A percentile compares a stretch with the other conserved stretches of the same genome.
Evolutionary conservation across 2,797 vertebrate species (phyloP).

Genomic region (Anabas testudineus): DNA sequence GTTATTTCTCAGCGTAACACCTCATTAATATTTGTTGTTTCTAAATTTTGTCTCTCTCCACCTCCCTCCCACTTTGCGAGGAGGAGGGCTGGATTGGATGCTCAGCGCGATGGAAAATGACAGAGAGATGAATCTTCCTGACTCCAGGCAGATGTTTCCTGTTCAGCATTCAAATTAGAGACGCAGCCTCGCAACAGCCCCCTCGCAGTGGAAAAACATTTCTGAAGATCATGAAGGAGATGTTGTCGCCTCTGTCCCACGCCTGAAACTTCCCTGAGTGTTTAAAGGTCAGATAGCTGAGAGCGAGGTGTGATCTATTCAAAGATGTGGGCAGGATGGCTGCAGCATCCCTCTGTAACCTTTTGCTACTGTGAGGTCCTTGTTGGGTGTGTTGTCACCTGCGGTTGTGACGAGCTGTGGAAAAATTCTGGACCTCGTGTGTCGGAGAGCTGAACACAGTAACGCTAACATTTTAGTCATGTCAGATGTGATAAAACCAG

Average conservation of each 20-base stretch:
- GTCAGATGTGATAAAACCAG: constrained; percentile 20
- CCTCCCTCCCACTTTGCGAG: constrained; percentile 61
- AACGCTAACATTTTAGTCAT: constrained; percentile 7
- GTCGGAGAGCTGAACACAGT: constrained; percentile 23
- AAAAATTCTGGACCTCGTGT: constrained; percentile 14
- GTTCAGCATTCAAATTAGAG: constrained; percentile 76
- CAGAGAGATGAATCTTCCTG: constrained; percentile 86
- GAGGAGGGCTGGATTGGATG: constrained; percentile 78
- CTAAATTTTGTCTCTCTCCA: constrained; percentile 61
- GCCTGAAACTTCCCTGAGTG: constrained; percentile 36
- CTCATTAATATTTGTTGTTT: constrained; percentile 90
- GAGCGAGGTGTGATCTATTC: constrained; percentile 74
- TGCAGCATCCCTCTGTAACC: constrained; percentile 62
- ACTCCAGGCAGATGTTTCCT: constrained; percentile 77
- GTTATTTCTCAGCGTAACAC: constrained; percentile 86
- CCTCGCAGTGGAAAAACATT: constrained; percentile 33
- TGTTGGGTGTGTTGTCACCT: constrained; percentile 58
- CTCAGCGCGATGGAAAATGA: constrained; percentile 76
- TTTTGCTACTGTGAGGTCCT: constrained; percentile 58
- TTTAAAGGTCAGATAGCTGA: constrained; percentile 77
- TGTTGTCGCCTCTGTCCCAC: constrained; percentile 35
- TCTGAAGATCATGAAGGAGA: constrained; percentile 49
- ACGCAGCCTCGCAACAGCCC: constrained; percentile 37
- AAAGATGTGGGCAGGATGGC: constrained; percentile 51
- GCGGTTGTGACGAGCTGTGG: constrained; percentile 30